phyloP scores from a whole-genome alignment of 2,888 invertebrate species.

The Endotricha flammealis region DNA sequence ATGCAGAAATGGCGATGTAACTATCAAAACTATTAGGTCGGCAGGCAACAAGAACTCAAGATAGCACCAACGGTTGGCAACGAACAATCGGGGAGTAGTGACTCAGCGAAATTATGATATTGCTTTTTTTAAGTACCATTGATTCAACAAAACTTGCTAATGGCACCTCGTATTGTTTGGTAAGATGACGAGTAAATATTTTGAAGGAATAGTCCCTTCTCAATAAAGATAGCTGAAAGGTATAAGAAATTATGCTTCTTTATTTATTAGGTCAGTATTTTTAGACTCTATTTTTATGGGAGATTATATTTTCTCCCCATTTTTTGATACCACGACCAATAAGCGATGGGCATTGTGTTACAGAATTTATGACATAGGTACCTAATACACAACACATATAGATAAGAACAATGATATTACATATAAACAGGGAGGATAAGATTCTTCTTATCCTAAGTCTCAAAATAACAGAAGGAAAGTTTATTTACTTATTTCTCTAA shows the following conservation, averaged over 20 bases:
- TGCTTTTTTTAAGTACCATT: constrained; percentile 61
- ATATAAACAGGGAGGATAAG: too few species aligned
- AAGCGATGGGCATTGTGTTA: too few species aligned
- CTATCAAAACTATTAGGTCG: constrained; percentile 33
- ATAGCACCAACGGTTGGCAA: constrained; percentile 39
- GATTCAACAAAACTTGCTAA: constrained; percentile 64
- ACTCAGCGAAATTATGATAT: constrained; percentile 61
- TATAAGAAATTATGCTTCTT: neutral
- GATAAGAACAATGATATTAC: too few species aligned
- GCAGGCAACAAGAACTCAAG: constrained; percentile 32
- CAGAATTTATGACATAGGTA: too few species aligned
- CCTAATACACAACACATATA: too few species aligned
- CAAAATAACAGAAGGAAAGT: too few species aligned
- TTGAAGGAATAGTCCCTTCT: constrained; percentile 20
- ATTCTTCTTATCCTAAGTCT: too few species aligned
- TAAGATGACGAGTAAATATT: constrained; percentile 53
- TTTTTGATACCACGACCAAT: too few species aligned
- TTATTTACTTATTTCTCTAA: too few species aligned
- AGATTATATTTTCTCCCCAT: too few species aligned
- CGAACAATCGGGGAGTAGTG: constrained; percentile 54
- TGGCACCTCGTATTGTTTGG: constrained; percentile 62
- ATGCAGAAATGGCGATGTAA: constrained; percentile 19
- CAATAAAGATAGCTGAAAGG: neutral
- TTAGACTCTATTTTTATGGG: too few species aligned
- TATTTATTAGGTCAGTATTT: neutral